Evolutionary conservation across 2,888 invertebrate genomes (phyloP), one percentile per base, ranked within the genome.

Genomic region (Embidobia sp.): DNA sequence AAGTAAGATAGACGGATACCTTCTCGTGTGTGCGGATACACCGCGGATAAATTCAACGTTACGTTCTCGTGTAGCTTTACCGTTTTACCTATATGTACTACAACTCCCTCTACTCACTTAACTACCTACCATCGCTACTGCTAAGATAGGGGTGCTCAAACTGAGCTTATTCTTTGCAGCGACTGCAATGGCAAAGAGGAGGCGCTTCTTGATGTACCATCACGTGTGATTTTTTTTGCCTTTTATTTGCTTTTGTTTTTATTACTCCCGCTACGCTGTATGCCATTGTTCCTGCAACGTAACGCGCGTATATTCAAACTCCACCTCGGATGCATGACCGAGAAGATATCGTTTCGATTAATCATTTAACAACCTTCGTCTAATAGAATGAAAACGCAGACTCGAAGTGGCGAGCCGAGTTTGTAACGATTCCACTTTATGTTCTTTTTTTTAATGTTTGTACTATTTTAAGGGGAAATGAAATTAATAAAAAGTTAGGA

Each of bases 1-100:
- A 88, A 88, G 88, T 86, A 88, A 88, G 88, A 89, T 87, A 87
- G 88, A 89, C 88, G 87, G 85, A 88, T 87, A 85, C 82, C 85
- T 83, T 84, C 80, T 42, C 74, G 82, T 82, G 82, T 83, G 82
- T 82, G 83, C 81, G 84, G 82, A 85, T 85, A 85, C 82, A 77
- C 81, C 82, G 81, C 82, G 87, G 85, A 88, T 88, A 88, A 88
- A 88, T 88, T 87, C 85, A 87, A 83, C 86, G 86, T 85, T 86
- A 86, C 85, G 84, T 88, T 78, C 81, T 82, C 57, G 55, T 42
- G 82, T 79, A 85, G 85, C 85, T 88, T 85, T 85, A 82, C 84
- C 82, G 80, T 86, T 87, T 86, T 82, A 85, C 85, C 85, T 84
- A 84, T 85, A 84, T 80, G 61, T 66, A 63, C 27, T 26, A 53